Percentiles rank a stretch among this genome's conserved stretches.
These are phyloP conservation scores for Drosophila bunnanda DNA, from an alignment of 2,888 invertebrate genomes.

Conservation along the genomic window DNA sequence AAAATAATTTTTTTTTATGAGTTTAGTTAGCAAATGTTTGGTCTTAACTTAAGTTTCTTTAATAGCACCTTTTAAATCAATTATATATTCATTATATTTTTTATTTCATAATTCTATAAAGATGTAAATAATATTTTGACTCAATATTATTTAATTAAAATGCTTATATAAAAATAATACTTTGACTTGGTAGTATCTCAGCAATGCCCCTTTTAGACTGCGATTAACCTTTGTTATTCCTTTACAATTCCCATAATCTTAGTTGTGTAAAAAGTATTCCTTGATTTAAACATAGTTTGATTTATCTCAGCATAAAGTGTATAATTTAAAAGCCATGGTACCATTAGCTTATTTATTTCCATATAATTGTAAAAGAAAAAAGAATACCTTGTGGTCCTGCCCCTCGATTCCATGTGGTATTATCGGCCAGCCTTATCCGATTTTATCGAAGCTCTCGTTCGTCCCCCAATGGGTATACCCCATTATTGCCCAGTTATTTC, in stretches of 20 bases:
- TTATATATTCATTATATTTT: background rate
- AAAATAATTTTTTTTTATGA: too few species aligned
- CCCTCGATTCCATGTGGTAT: constrained; percentile 1
- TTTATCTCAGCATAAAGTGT: background rate
- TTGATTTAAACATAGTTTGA: background rate
- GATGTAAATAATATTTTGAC: background rate
- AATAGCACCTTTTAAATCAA: background rate
- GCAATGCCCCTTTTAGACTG: background rate
- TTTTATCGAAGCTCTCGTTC: background rate
- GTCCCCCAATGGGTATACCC: constrained; percentile 36
- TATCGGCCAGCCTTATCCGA: background rate
- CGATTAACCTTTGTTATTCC: background rate
- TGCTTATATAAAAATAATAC: too few species aligned
- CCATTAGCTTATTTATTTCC: constrained; percentile 6
- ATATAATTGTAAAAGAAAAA: constrained; percentile 2
- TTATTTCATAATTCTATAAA: background rate
- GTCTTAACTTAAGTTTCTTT: too few species aligned
- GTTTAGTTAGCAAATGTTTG: too few species aligned
- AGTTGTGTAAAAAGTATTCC: background rate
- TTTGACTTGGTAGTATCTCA: too few species aligned
- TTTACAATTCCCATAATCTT: background rate
- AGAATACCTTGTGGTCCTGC: constrained; percentile 11
- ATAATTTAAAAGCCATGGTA: background rate
- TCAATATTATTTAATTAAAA: too few species aligned
- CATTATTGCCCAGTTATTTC: constrained; percentile 31